Percentiles rank a stretch among this genome's conserved stretches.
Evolutionary conservation across 2,797 vertebrate species (phyloP).

Genomic region (Crossoptilon crossoptilon): DNA sequence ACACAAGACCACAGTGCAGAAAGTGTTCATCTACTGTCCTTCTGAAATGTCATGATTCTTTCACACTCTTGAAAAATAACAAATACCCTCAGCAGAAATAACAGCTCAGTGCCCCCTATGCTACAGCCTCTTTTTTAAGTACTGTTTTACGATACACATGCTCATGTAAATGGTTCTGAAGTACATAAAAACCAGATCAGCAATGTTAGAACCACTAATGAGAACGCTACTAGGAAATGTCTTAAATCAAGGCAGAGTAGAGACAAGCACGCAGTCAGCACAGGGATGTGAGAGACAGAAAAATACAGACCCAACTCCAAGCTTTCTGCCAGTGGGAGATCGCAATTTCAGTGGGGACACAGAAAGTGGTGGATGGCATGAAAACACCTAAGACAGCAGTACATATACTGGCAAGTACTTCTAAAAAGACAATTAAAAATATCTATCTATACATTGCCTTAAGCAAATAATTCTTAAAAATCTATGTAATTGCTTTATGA

Average conservation of each 20-base stretch:
- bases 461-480: conserved; percentile 24
- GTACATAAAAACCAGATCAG: neutral
- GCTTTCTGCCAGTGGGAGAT: neutral
- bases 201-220: neutral
- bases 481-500: conserved; percentile 28
- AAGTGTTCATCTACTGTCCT: neutral
- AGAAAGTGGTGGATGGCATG: neutral
- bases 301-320: neutral
- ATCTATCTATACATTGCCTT: neutral
- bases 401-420: neutral
- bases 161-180: neutral
- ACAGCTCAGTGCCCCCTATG: neutral
- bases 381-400: neutral
- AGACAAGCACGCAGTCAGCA: neutral
- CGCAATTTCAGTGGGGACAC: neutral
- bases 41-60: neutral
- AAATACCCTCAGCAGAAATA: conserved; percentile 6
- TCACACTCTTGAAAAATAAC: neutral
- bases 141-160: neutral
- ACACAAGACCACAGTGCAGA: fast-evolving
- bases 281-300: neutral
- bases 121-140: neutral
- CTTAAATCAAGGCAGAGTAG: neutral
- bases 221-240: fast-evolving
- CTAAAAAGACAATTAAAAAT: conserved; percentile 8